phyloP scores from a whole-genome alignment of 2,797 vertebrate genomes.

The Cossypha heuglini region DNA sequence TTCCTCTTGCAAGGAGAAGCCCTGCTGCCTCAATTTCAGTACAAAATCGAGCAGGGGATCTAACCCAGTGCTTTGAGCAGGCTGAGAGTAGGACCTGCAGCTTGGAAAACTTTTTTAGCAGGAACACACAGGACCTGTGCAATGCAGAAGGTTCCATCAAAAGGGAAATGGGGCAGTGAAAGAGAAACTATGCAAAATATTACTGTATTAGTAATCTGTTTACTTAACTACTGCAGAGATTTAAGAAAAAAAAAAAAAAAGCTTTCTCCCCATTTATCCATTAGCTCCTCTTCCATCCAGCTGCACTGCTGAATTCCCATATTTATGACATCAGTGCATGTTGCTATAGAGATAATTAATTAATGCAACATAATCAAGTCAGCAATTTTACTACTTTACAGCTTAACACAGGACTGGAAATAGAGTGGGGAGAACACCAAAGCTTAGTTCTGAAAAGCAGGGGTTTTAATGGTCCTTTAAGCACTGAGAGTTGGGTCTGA shows the following conservation, averaged over 20 bases:
- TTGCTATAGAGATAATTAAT: conserved; percentile 64
- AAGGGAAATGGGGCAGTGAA: background rate
- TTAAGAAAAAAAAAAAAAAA: background rate
- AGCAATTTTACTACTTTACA: conserved; percentile 12
- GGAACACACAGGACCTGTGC: background rate
- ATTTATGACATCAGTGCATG: conserved; percentile 12
- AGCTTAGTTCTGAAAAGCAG: background rate
- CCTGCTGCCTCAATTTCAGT: background rate
- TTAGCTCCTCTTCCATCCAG: background rate
- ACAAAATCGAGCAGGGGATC: background rate
- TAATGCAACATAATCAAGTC: conserved; percentile 47
- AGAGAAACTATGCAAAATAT: background rate
- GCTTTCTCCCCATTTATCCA: background rate
- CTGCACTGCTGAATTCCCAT: background rate
- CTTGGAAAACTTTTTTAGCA: background rate
- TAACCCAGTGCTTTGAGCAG: background rate
- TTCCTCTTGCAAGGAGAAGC: background rate
- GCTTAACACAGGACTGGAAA: background rate
- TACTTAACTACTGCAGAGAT: background rate
- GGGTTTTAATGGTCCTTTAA: background rate
- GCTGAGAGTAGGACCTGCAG: background rate
- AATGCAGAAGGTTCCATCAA: background rate
- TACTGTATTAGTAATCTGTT: background rate
- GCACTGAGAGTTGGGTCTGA: background rate
- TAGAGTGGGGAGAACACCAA: background rate